Conservation (phyloP, 2,113 vertebrate species). For the Irena cyanogastra region DNA sequence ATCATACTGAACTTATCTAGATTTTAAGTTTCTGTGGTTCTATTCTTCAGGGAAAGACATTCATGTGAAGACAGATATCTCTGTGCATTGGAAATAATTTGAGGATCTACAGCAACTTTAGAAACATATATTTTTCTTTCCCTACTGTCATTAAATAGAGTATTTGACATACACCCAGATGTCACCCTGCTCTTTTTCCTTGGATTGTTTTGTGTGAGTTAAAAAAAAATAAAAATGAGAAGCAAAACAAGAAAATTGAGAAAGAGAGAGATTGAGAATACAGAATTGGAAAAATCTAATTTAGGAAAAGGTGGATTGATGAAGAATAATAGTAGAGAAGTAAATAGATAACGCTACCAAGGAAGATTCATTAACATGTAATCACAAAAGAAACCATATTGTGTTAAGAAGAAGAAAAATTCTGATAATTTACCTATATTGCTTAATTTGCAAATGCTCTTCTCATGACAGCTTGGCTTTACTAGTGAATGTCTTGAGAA, state of each 20-base stretch:
- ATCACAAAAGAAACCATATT: neutral
- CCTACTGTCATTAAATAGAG: neutral
- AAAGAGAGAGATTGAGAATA: neutral
- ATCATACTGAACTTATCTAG: neutral
- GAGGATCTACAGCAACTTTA: neutral
- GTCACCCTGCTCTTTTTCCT: neutral
- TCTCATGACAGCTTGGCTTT: neutral
- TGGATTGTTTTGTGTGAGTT: neutral
- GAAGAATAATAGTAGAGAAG: neutral
- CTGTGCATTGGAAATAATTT: neutral
- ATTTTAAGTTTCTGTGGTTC: neutral
- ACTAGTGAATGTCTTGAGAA: neutral
- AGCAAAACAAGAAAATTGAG: neutral
- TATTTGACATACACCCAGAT: neutral
- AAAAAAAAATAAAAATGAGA: neutral
- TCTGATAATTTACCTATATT: neutral
- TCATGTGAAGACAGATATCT: neutral
- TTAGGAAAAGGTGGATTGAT: neutral
- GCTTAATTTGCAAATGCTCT: neutral
- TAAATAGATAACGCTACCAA: neutral
- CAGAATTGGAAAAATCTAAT: neutral
- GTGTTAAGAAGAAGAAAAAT: neutral
- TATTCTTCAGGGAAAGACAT: neutral
- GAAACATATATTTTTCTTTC: neutral
- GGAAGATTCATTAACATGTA: neutral